These are phyloP conservation scores for Temnothorax ravouxi DNA, from an alignment of 2,888 invertebrate species.

Conservation along the genomic window DNA sequence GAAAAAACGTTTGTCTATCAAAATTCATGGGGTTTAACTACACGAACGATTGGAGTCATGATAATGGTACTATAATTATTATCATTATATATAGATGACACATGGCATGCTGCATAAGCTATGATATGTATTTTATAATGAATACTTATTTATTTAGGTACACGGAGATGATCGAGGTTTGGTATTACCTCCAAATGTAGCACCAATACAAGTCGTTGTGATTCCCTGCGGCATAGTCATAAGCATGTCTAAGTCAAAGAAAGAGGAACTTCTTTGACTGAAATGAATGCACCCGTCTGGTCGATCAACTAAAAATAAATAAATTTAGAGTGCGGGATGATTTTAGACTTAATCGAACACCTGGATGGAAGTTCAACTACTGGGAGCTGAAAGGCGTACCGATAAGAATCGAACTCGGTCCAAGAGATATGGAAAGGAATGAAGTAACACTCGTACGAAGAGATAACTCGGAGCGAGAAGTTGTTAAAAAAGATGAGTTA, in stretches of 20 bases:
- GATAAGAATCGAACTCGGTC: conserved; percentile 97
- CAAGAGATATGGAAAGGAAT: conserved; percentile 95
- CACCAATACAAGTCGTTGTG: conserved; percentile 94
- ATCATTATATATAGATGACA: neutral
- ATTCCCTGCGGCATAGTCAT: conserved; percentile 99
- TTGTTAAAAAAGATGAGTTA: conserved; percentile 89
- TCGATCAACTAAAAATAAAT: conserved; percentile 89
- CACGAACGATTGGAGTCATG: conserved; percentile 97
- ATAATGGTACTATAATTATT: conserved; percentile 88
- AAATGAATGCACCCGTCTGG: conserved; percentile 91
- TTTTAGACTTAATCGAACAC: conserved; percentile 97
- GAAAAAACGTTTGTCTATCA: conserved; percentile 96
- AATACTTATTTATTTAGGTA: conserved; percentile 84
- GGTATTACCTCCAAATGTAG: conserved; percentile 97
- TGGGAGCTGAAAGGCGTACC: conserved; percentile 99
- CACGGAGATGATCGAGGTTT: conserved; percentile 99
- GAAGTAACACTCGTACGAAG: conserved; percentile 96
- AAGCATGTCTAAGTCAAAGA: conserved; percentile 91
- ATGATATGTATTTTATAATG: neutral
- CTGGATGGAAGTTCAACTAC: conserved; percentile 99
- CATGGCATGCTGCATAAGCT: neutral
- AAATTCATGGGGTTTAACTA: conserved; percentile 99
- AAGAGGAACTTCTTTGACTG: conserved; percentile 90
- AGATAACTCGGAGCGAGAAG: conserved; percentile 94
- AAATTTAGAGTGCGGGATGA: conserved; percentile 94